Evolutionary conservation across 1,140 invertebrate species (phyloP).

Genomic region (Ctenoplectra terminalis): DNA sequence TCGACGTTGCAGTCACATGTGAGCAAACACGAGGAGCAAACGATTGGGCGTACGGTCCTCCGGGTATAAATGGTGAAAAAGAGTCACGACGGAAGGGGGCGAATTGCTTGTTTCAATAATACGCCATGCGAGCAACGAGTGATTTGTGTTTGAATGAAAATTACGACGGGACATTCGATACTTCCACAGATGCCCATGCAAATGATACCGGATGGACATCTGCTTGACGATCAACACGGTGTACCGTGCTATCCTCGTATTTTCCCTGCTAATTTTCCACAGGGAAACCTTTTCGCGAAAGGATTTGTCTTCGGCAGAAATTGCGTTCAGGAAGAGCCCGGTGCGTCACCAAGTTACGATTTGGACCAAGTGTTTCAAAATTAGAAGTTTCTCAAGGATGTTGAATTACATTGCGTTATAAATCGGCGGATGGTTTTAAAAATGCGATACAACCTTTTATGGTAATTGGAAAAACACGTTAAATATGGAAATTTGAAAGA

Average conservation of each 20-base stretch:
- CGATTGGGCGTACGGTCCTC: conserved; percentile 45
- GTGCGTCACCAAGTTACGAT: too few species aligned
- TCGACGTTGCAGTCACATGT: conserved; percentile 56
- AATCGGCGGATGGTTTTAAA: too few species aligned
- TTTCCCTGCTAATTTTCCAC: neutral
- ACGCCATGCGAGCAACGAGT: conserved; percentile 52
- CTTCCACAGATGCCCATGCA: conserved; percentile 46
- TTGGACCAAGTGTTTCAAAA: too few species aligned
- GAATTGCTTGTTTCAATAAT: conserved; percentile 61
- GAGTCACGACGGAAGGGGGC: neutral
- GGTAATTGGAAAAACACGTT: too few species aligned
- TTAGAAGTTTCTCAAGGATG: too few species aligned
- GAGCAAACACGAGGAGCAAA: conserved; percentile 60
- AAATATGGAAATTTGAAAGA: too few species aligned
- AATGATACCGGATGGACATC: conserved; percentile 56
- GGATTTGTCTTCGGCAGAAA: too few species aligned
- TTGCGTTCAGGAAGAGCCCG: too few species aligned
- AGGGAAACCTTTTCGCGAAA: neutral
- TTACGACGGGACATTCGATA: conserved; percentile 58
- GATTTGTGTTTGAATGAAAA: conserved; percentile 64
- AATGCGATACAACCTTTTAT: too few species aligned
- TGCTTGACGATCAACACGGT: neutral
- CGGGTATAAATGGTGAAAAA: conserved; percentile 19
- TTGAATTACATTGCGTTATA: too few species aligned
- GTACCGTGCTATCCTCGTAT: neutral